Evolutionary conservation across 2,113 vertebrate genomes (phyloP).

Genomic region (Azemiops feae): DNA sequence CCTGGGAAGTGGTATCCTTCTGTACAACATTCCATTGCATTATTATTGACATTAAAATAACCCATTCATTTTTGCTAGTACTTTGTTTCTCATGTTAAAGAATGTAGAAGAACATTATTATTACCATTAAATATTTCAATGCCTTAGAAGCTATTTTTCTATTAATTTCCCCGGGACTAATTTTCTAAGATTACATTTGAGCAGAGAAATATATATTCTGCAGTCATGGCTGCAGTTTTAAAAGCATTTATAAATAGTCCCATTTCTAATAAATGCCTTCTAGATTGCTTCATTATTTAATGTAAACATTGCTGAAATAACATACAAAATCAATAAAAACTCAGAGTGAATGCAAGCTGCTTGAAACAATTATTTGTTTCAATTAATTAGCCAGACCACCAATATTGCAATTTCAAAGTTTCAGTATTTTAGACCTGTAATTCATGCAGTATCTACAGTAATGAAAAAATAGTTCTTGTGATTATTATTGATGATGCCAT

Average conservation of each 20-base stretch:
- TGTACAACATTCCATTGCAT: not conserved
- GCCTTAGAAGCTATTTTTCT: constrained; percentile 14
- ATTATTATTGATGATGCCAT: not conserved
- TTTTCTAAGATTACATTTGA: constrained; percentile 15
- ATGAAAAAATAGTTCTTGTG: not conserved
- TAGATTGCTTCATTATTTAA: constrained; percentile 26
- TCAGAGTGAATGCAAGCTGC: not conserved
- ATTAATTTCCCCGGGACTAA: constrained; percentile 17
- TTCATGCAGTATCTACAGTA: not conserved
- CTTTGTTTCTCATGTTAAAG: constrained; percentile 14
- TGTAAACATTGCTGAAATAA: constrained; percentile 23
- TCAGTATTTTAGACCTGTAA: not conserved
- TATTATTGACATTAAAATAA: constrained; percentile 19
- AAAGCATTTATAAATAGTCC: constrained; percentile 3
- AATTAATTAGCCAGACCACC: not conserved
- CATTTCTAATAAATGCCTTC: constrained; percentile 11
- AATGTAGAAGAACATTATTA: constrained; percentile 8
- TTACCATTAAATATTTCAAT: constrained; percentile 28
- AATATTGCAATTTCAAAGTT: constrained; percentile 6
- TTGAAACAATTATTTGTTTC: constrained; percentile 32
- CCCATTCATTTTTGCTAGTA: constrained; percentile 5
- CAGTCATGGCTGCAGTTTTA: constrained; percentile 1
- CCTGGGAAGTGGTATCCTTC: not conserved
- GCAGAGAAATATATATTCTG: constrained; percentile 9
- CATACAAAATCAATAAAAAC: constrained; percentile 18